These are phyloP conservation scores for Calephelis virginiensis DNA, from an alignment of 1,140 invertebrate species.

Conservation along the genomic window DNA sequence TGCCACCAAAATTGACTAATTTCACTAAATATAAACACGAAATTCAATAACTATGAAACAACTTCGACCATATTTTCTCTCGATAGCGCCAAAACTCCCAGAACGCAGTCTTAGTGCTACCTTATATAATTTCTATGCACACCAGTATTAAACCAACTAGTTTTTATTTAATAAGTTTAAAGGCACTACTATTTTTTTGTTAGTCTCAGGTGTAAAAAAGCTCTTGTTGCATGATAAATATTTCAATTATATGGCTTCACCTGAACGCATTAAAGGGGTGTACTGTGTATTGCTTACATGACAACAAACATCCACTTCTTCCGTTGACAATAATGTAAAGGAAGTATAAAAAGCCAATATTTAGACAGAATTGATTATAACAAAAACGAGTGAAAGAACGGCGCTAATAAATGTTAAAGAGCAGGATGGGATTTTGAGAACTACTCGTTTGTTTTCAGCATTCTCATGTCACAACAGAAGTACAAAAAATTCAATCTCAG, in stretches of 20 bases:
- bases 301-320: slow-evolving; percentile 56
- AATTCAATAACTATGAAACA: no score
- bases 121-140: no score
- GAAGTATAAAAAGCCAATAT: slow-evolving; percentile 72
- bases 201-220: neutral
- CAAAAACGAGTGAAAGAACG: slow-evolving; percentile 57
- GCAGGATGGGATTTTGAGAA: slow-evolving; percentile 70
- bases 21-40: no score
- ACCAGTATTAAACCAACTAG: no score
- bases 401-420: slow-evolving; percentile 64
- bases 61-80: no score
- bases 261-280: slow-evolving; percentile 42
- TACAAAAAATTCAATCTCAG: slow-evolving; percentile 34
- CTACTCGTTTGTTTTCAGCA: slow-evolving; percentile 60
- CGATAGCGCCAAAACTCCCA: no score
- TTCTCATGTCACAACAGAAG: slow-evolving; percentile 60
- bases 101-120: no score
- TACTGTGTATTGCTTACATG: slow-evolving; percentile 57
- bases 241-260: slow-evolving; percentile 32
- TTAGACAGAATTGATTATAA: slow-evolving; percentile 72
- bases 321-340: slow-evolving; percentile 48
- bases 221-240: slow-evolving; percentile 3
- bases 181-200: no score
- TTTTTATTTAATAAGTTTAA: no score
- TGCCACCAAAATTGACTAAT: no score